phyloP scores from a whole-genome alignment of 1,140 invertebrate species.

The Heterodera carotae region DNA sequence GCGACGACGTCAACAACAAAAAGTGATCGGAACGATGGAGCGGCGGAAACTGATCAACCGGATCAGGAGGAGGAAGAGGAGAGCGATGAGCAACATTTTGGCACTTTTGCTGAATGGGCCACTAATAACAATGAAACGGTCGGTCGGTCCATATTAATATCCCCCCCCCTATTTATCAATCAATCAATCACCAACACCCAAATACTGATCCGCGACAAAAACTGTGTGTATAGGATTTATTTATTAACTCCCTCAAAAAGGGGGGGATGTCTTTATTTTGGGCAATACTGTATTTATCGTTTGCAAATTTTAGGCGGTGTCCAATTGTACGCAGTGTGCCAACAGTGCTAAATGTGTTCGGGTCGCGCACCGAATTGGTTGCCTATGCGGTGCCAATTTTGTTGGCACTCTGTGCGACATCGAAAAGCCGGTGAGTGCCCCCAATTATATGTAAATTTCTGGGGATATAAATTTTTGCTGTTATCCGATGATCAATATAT shows the following conservation, averaged over 20 bases:
- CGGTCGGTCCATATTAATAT: background rate
- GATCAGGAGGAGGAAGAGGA: no score
- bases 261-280: no score
- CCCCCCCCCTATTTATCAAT: no score
- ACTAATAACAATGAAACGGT: background rate
- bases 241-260: background rate
- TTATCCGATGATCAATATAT: background rate
- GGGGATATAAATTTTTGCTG: background rate
- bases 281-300: no score
- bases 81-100: background rate
- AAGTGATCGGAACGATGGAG: no score
- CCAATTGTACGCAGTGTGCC: constrained; percentile 6
- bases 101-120: background rate
- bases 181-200: no score
- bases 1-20: no score
- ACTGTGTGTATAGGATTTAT: background rate
- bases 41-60: no score
- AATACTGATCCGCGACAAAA: background rate
- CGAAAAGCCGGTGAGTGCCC: background rate
- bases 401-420: constrained; percentile 13
- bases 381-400: background rate
- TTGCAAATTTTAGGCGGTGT: background rate
- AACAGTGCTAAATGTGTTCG: constrained; percentile 10
- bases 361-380: background rate
- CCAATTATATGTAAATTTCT: background rate